A percentile compares a stretch with the other conserved stretches of the same genome.
Conservation (phyloP, 2,113 vertebrate genomes). For the Pao palembangensis region DNA sequence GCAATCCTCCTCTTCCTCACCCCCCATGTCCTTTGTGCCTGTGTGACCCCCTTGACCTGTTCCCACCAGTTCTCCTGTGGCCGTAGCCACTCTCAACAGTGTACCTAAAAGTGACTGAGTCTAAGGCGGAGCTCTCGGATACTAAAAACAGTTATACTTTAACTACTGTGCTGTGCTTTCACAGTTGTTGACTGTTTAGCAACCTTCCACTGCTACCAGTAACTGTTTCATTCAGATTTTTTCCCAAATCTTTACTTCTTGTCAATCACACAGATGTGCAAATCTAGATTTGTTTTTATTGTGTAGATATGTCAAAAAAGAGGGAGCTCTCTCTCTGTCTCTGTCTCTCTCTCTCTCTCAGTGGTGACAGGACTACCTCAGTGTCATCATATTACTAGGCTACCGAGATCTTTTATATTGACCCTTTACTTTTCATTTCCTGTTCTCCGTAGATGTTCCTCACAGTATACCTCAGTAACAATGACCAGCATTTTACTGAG, state of each 20-base stretch:
- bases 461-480: conserved; percentile 98
- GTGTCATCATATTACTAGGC: conserved; percentile 1
- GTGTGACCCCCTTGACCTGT: conserved; percentile 55
- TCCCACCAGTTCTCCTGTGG: conserved; percentile 41
- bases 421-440: background rate
- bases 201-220: background rate
- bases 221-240: background rate
- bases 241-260: too few species aligned
- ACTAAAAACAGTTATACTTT: conserved; percentile 6
- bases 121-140: conserved; percentile 15
- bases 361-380: too few species aligned
- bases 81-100: conserved; percentile 18
- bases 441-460: conserved; percentile 88
- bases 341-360: too few species aligned
- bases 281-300: too few species aligned
- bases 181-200: background rate
- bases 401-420: background rate
- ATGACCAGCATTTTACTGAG: conserved; percentile 97
- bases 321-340: too few species aligned
- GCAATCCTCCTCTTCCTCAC: conserved; percentile 24
- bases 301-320: too few species aligned
- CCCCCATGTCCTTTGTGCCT: conserved; percentile 46
- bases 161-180: background rate
- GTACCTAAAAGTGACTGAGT: conserved; percentile 14
- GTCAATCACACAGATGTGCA: too few species aligned